These are phyloP conservation scores for Cordylochernes scorpioides DNA, from an alignment of 2,888 invertebrate genomes.

Conservation along the genomic window DNA sequence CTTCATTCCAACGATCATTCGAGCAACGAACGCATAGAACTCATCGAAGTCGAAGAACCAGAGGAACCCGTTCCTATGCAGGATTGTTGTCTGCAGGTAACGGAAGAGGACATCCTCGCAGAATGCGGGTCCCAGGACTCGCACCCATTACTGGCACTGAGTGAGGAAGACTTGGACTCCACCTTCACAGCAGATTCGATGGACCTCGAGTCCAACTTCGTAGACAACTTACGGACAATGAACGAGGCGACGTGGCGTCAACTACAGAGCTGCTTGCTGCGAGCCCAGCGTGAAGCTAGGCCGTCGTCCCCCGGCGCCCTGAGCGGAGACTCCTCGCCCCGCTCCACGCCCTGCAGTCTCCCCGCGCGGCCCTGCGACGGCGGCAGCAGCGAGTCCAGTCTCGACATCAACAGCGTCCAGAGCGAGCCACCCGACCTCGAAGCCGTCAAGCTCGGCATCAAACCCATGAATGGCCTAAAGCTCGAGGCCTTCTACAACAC, in stretches of 20 bases:
- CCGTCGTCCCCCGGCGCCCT: slow-evolving; percentile 22
- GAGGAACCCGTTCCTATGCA: slow-evolving; percentile 58
- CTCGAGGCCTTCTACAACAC: slow-evolving; percentile 11
- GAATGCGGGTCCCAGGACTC: slow-evolving; percentile 26
- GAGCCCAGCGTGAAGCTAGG: slow-evolving; percentile 47
- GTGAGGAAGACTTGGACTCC: slow-evolving; percentile 70
- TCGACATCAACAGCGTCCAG: slow-evolving; percentile 9
- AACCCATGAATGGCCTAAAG: slow-evolving; percentile 12
- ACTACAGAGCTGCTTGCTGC: slow-evolving; percentile 14
- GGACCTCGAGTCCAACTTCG: slow-evolving; percentile 4
- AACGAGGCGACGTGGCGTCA: slow-evolving; percentile 1
- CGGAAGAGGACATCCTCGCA: slow-evolving; percentile 75
- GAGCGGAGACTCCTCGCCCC: slow-evolving; percentile 16
- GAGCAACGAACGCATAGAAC: slow-evolving; percentile 48
- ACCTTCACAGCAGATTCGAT: slow-evolving; percentile 48
- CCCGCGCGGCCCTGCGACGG: slow-evolving; percentile 5
- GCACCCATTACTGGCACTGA: slow-evolving; percentile 60
- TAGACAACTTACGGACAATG: slow-evolving; percentile 5
- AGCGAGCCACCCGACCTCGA: slow-evolving; percentile 12
- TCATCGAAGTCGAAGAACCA: slow-evolving; percentile 49
- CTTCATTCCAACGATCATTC: too few species aligned
- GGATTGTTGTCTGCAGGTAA: slow-evolving; percentile 54
- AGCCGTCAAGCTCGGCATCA: slow-evolving; percentile 9
- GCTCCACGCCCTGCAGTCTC: slow-evolving; percentile 15
- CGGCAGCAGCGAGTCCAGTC: slow-evolving; percentile 20